Evolutionary conservation across 2,888 invertebrate genomes (phyloP), one percentile per base, ranked within the genome.

Genomic region (Eubasilissa splendida): DNA sequence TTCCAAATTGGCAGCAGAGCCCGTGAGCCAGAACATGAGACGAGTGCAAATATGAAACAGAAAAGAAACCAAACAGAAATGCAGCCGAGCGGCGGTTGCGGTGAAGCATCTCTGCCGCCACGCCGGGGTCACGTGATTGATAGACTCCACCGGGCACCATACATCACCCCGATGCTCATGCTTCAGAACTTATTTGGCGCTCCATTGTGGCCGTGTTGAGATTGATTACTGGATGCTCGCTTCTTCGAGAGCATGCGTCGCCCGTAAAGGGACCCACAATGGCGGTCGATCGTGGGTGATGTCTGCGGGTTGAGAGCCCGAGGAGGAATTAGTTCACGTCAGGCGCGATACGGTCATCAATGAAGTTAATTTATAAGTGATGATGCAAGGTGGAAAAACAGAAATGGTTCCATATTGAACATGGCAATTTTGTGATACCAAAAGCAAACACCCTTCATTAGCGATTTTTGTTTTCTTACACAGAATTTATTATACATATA

Each of bases 141-240:
- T 81, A 53, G 78, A 33, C 65, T 75, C 68, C 75, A 76, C 53
- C 74, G 75, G 65, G 75, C 56, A 42, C 71, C 53, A 76, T 75
- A 74, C 75, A 81, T 78, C 79, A 79, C 53, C 59, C 50, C 75
- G 63, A 50, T 68, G 78, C 78, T 33, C 77, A 71, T 77, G 74
- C 74, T 75, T 75, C 60, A 79, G 58, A 79, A 31, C 76, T 52
- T 50, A 63, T 68, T 77, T 70, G 68, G 58, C 9, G 12, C 58
- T 22, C 77, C 58, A 77, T 77, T 77, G 77, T 77, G 70, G n/a
- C 42, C 53, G 33, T 50, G 8, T 12, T n/a, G 77, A 77, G 77
- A 77, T 77, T 77, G 77, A 77, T 77, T 58, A 76, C 76, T 68
- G 56, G 66, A 68, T 68, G 77, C 68, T 68, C 70, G 58, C 76